These are phyloP conservation scores for Neogobius melanostomus DNA, from an alignment of 2,113 vertebrate genomes.

Conservation along the genomic window DNA sequence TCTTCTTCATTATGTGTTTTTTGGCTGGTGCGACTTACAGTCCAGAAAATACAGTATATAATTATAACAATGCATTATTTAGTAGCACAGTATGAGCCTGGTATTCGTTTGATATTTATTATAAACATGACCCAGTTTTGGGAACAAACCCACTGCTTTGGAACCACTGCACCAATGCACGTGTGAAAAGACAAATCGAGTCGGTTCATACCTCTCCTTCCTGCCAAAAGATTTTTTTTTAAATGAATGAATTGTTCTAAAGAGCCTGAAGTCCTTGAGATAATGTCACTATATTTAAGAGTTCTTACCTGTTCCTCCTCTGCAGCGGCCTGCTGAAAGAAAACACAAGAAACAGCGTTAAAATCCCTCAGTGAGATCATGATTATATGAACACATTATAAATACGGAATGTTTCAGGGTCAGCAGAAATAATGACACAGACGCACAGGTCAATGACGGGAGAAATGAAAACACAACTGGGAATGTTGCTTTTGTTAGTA, in stretches of 20 bases:
- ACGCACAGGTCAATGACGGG: constrained; percentile 8
- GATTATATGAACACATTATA: neutral
- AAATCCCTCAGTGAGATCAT: constrained; percentile 1
- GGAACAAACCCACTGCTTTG: neutral
- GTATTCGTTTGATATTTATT: no score
- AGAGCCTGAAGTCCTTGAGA: neutral
- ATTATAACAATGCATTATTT: neutral
- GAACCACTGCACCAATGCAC: constrained; percentile 2
- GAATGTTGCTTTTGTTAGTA: constrained; percentile 3
- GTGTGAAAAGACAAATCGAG: neutral
- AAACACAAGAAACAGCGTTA: constrained; percentile 34
- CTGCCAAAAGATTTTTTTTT: constrained; percentile 38
- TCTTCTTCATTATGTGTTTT: no score
- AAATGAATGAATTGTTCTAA: neutral
- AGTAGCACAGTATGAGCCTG: no score
- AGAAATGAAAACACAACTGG: neutral
- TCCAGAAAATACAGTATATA: no score
- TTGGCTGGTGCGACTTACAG: no score
- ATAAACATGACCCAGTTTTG: no score
- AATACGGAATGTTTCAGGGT: constrained; percentile 2
- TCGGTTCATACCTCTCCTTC: constrained; percentile 28
- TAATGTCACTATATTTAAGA: no score
- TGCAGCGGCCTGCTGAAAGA: constrained; percentile 49
- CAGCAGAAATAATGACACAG: constrained; percentile 11
- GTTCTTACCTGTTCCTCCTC: constrained; percentile 65